Percentiles rank a stretch among this genome's conserved stretches.
These are phyloP conservation scores for Amphiura filiformis DNA, from an alignment of 35 echinoderm and acorn worm genomes.

Conservation along the genomic window DNA sequence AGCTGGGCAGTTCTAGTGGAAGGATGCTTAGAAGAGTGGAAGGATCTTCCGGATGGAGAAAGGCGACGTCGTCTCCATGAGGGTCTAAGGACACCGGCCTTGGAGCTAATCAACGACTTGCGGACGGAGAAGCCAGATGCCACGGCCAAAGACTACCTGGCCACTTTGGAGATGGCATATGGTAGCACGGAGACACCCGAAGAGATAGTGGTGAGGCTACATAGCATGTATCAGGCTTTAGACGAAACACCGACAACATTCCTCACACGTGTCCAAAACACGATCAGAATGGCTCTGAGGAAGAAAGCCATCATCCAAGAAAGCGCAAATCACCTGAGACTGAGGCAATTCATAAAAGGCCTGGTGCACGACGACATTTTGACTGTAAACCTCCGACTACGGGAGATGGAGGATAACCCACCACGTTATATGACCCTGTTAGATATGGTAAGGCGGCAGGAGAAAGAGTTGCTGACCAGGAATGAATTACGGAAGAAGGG, in stretches of 20 bases:
- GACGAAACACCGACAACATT: conserved; percentile 33
- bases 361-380: conserved; percentile 51
- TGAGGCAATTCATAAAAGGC: conserved; percentile 45
- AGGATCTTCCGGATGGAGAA: conserved; percentile 20
- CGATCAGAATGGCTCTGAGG: conserved; percentile 3
- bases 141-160: conserved; percentile 41
- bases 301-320: conserved; percentile 17
- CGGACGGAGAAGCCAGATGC: conserved; percentile 28
- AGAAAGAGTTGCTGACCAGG: conserved; percentile 3
- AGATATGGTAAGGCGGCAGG: conserved; percentile 5
- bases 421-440: conserved; percentile 21
- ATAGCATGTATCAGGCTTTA: conserved; percentile 15
- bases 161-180: conserved; percentile 46
- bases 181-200: conserved; percentile 48
- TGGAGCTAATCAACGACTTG: conserved; percentile 40
- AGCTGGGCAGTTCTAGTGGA: conserved; percentile 38
- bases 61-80: conserved; percentile 28
- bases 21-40: conserved; percentile 44
- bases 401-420: conserved; percentile 12
- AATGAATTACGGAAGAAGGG: background rate
- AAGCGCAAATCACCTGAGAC: background rate
- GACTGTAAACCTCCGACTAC: conserved; percentile 38
- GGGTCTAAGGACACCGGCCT: conserved; percentile 39
- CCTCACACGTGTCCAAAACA: conserved; percentile 13
- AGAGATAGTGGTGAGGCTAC: conserved; percentile 36